These are phyloP conservation scores for Eristalinus aeneus DNA, from an alignment of 2,888 invertebrate genomes.

Conservation along the genomic window DNA sequence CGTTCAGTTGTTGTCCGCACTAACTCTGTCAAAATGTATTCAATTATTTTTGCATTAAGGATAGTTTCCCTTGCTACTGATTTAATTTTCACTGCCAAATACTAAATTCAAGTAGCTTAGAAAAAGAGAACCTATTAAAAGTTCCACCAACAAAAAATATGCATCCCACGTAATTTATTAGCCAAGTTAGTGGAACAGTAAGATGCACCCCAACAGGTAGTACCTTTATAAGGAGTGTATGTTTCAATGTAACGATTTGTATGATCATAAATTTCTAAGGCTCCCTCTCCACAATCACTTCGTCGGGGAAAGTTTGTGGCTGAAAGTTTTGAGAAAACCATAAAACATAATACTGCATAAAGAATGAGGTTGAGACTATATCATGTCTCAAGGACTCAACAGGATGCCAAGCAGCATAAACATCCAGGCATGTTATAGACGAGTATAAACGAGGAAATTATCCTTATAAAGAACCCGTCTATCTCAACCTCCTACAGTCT, in stretches of 20 bases:
- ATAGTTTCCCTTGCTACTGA: too few species aligned
- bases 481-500: background rate
- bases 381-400: conserved; percentile 65
- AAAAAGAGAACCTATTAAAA: background rate
- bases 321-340: conserved; percentile 48
- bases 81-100: too few species aligned
- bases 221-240: background rate
- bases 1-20: too few species aligned
- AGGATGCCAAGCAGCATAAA: conserved; percentile 56
- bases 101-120: too few species aligned
- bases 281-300: background rate
- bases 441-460: conserved; percentile 58
- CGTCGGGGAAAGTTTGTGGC: conserved; percentile 2
- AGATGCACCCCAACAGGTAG: background rate
- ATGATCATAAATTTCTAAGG: conserved; percentile 19
- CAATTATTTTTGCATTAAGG: too few species aligned
- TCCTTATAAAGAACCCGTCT: conserved; percentile 21
- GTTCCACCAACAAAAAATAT: background rate
- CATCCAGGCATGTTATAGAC: conserved; percentile 53
- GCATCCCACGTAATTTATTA: background rate
- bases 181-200: background rate
- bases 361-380: conserved; percentile 49
- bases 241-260: conserved; percentile 41
- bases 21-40: too few species aligned
- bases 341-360: conserved; percentile 54